These are phyloP conservation scores for Aleiodes sp. DNA, from an alignment of 1,140 invertebrate genomes.

Conservation along the genomic window DNA sequence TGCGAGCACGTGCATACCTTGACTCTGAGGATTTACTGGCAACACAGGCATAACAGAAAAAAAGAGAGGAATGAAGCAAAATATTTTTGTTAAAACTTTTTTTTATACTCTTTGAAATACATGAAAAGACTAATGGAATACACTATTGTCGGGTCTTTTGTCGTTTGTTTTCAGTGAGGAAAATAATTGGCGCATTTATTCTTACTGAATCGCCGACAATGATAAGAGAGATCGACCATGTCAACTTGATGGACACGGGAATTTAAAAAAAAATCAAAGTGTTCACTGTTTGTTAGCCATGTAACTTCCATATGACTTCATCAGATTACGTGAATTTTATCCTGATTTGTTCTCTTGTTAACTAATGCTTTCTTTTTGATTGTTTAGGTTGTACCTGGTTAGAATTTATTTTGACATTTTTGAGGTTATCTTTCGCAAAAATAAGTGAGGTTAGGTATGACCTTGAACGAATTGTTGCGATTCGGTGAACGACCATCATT, in stretches of 20 bases:
- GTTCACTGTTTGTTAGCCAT: too few species aligned
- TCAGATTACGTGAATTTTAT: not conserved
- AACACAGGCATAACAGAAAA: too few species aligned
- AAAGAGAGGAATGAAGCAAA: too few species aligned
- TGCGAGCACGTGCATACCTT: slow-evolving; percentile 20
- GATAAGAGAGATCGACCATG: slow-evolving; percentile 9
- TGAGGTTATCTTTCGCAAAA: too few species aligned
- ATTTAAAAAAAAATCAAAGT: too few species aligned
- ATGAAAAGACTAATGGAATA: not conserved
- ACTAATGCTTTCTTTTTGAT: not conserved
- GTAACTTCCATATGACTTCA: not conserved
- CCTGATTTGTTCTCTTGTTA: not conserved
- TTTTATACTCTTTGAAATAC: too few species aligned
- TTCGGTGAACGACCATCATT: too few species aligned
- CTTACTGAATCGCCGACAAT: not conserved
- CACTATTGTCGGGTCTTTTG: not conserved
- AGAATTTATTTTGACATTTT: too few species aligned
- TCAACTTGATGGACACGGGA: not conserved
- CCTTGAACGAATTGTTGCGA: too few species aligned
- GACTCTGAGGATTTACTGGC: slow-evolving; percentile 24
- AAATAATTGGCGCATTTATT: slow-evolving; percentile 12
- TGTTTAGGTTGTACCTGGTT: not conserved
- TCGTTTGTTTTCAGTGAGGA: not conserved
- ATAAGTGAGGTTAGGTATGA: too few species aligned
- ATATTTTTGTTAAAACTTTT: too few species aligned